Percentiles rank a stretch among this genome's conserved stretches.
phyloP scores from a whole-genome alignment of 2,888 invertebrate species.

The Gari tellinella region DNA sequence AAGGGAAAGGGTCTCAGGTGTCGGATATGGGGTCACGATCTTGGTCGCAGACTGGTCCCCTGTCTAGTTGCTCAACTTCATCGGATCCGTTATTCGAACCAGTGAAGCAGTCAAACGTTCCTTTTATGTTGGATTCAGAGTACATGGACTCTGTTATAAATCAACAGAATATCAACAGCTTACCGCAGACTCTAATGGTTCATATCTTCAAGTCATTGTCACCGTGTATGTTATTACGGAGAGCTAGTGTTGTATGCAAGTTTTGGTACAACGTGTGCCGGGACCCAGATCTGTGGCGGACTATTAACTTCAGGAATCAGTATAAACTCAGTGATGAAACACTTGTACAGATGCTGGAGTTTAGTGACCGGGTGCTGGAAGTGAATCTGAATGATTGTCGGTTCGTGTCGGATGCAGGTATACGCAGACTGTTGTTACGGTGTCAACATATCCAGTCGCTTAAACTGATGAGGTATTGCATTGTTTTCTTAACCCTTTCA shows the following conservation, averaged over 20 bases:
- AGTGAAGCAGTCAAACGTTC: conserved; percentile 7
- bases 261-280: conserved; percentile 49
- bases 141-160: conserved; percentile 3
- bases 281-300: conserved; percentile 32
- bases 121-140: conserved; percentile 24
- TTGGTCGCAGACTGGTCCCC: too few species aligned
- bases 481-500: neutral
- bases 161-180: conserved; percentile 21
- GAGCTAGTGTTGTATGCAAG: conserved; percentile 44
- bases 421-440: conserved; percentile 53
- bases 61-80: too few species aligned
- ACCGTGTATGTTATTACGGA: conserved; percentile 29
- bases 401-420: conserved; percentile 62
- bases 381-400: conserved; percentile 70
- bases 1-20: too few species aligned
- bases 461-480: conserved; percentile 67
- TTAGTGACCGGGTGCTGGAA: conserved; percentile 67
- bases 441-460: conserved; percentile 64
- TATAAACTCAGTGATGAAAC: conserved; percentile 48
- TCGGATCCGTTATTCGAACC: too few species aligned
- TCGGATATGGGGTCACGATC: too few species aligned
- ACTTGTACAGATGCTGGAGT: conserved; percentile 40
- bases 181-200: conserved; percentile 34
- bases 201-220: conserved; percentile 37
- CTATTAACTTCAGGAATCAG: conserved; percentile 37